Conservation (phyloP, 2,113 vertebrate genomes). For the Willisornis vidua region DNA sequence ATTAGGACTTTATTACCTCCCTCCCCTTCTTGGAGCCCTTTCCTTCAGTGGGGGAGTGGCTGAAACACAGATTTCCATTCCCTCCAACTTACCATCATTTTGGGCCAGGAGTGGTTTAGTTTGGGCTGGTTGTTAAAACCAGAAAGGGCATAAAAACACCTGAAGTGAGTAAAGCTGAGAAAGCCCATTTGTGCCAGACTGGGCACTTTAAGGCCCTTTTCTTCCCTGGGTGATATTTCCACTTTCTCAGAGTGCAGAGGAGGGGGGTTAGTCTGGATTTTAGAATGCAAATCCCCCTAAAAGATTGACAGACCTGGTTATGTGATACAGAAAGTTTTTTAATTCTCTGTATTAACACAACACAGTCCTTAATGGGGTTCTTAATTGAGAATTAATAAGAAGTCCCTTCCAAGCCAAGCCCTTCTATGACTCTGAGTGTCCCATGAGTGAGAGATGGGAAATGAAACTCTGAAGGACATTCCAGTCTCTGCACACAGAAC, state of each 20-base stretch:
- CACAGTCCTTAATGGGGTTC: background rate
- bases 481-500: background rate
- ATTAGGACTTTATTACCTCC: constrained; percentile 59
- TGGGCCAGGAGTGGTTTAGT: background rate
- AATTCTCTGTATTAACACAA: background rate
- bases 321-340: background rate
- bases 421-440: background rate
- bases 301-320: background rate
- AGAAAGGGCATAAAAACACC: background rate
- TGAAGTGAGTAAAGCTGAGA: background rate
- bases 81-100: constrained; percentile 30
- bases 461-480: background rate
- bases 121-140: background rate
- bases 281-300: background rate
- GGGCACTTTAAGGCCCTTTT: background rate
- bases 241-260: background rate
- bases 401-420: background rate
- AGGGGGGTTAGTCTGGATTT: background rate
- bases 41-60: constrained; percentile 29
- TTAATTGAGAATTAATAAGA: background rate
- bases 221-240: background rate
- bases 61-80: constrained; percentile 7
- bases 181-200: background rate
- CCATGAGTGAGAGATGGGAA: background rate
- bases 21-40: background rate